phyloP scores from a whole-genome alignment of 2,113 vertebrate species.

The Pontoporia blainvillei region DNA sequence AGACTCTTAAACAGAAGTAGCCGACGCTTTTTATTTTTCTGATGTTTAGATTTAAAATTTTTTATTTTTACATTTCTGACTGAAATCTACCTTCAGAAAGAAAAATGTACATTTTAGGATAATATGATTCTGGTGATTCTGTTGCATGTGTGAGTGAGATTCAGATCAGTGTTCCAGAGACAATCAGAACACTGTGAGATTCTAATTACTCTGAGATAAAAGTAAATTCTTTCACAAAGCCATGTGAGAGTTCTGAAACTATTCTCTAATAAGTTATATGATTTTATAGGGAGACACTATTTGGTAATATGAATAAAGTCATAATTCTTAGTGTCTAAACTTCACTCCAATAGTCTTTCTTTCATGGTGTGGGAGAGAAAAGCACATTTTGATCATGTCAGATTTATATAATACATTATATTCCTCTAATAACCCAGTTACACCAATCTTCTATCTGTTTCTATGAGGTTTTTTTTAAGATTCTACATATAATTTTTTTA shows the following conservation, averaged over 20 bases:
- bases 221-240: background rate
- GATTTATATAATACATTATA: background rate
- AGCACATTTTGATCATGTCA: background rate
- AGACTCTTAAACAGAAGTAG: background rate
- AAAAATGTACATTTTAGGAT: background rate
- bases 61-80: background rate
- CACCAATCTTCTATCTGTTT: background rate
- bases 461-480: background rate
- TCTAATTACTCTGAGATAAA: background rate
- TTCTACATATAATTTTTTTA: background rate
- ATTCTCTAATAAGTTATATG: background rate
- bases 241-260: background rate
- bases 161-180: background rate
- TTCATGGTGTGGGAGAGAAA: background rate
- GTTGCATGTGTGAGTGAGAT: background rate
- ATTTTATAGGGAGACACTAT: background rate
- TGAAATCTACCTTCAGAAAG: background rate
- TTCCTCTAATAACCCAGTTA: background rate
- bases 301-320: background rate
- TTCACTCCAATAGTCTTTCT: background rate
- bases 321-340: background rate
- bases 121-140: background rate
- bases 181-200: background rate
- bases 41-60: too few relatives aligned
- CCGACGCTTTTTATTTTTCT: background rate